phyloP scores from a whole-genome alignment of 1,140 invertebrate species.

The Sminthurides bifidus region DNA sequence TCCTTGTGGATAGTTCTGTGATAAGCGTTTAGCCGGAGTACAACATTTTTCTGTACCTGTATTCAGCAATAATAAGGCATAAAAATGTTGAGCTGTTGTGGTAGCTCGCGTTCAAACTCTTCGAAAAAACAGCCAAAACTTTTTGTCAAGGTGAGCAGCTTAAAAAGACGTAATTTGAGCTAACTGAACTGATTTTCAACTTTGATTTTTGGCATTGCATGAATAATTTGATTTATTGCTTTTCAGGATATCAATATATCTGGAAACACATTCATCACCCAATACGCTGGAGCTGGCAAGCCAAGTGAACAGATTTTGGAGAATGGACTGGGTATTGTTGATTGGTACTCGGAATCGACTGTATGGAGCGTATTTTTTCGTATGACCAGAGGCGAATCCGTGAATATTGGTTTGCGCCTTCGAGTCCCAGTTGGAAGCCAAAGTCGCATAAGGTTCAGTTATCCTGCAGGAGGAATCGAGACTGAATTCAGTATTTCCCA shows the following conservation, averaged over 20 bases:
- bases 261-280: constrained; percentile 18
- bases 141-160: too few relatives aligned
- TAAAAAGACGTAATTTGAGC: too few relatives aligned
- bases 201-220: too few relatives aligned
- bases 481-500: not conserved
- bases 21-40: too few relatives aligned
- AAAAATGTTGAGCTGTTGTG: too few relatives aligned
- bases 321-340: constrained; percentile 3
- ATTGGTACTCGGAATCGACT: constrained; percentile 7
- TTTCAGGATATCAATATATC: constrained; percentile 13
- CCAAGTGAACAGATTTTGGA: constrained; percentile 9
- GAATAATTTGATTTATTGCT: too few relatives aligned
- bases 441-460: not conserved
- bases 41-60: too few relatives aligned
- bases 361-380: constrained; percentile 11
- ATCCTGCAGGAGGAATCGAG: not conserved
- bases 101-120: too few relatives aligned
- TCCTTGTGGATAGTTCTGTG: too few relatives aligned
- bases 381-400: not conserved
- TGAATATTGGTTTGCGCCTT: constrained; percentile 9
- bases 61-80: too few relatives aligned
- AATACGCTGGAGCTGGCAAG: not conserved
- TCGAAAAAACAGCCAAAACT: too few relatives aligned
- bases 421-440: constrained; percentile 1
- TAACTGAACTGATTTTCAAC: too few relatives aligned